These are phyloP conservation scores for Gerris lacustris DNA, from an alignment of 2,888 invertebrate species.

Conservation along the genomic window DNA sequence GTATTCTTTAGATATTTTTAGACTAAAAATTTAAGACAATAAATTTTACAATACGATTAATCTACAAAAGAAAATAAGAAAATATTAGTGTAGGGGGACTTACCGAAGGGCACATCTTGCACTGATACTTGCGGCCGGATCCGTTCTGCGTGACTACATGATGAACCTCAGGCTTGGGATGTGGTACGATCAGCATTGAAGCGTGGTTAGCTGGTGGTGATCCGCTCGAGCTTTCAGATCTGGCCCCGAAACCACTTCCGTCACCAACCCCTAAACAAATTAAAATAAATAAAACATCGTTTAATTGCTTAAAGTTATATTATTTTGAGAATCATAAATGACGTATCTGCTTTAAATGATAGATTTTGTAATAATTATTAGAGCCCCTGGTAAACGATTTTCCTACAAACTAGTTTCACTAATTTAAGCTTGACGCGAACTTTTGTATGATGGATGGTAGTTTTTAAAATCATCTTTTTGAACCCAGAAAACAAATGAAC, in stretches of 20 bases:
- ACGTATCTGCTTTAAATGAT: no score
- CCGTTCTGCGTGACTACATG: slow-evolving; percentile 37
- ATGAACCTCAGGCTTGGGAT: slow-evolving; percentile 50
- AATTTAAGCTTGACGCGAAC: no score
- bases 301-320: neutral
- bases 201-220: slow-evolving; percentile 44
- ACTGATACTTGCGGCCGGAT: slow-evolving; percentile 67
- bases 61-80: no score
- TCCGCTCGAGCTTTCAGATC: slow-evolving; percentile 39
- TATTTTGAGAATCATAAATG: neutral
- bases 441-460: no score
- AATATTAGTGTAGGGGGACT: slow-evolving; percentile 36
- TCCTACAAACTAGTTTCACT: no score
- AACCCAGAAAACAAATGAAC: no score
- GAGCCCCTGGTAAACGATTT: no score
- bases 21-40: no score
- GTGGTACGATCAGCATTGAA: slow-evolving; percentile 72
- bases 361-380: no score
- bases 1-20: no score
- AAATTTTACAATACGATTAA: no score
- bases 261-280: slow-evolving; percentile 15
- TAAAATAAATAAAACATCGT: neutral
- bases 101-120: slow-evolving; percentile 97
- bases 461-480: no score
- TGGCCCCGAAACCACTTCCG: slow-evolving; percentile 26